Percentiles rank a stretch among this genome's conserved stretches.
phyloP scores from a whole-genome alignment of 2,888 invertebrate species.

The Heliothis peltigera region DNA sequence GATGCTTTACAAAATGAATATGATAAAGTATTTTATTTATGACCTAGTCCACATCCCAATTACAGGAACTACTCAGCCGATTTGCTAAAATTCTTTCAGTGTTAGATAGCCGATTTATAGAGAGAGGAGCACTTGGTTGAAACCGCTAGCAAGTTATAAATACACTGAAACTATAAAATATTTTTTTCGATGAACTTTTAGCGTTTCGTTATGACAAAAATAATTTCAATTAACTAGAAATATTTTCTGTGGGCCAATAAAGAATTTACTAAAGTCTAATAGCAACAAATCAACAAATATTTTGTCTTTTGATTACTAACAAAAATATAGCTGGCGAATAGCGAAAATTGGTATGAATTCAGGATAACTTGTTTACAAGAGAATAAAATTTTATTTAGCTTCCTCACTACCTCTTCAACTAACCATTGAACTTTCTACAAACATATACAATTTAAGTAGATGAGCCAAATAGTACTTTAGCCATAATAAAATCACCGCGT shows the following conservation, averaged over 20 bases:
- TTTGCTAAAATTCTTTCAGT: no score
- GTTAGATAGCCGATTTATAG: no score
- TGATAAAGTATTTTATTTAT: no score
- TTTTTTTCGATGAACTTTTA: no score
- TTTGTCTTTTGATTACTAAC: not conserved
- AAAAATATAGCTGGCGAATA: no score
- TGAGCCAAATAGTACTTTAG: constrained; percentile 40
- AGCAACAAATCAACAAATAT: not conserved
- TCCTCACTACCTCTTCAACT: constrained; percentile 39
- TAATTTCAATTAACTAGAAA: not conserved
- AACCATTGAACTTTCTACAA: constrained; percentile 53
- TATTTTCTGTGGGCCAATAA: not conserved
- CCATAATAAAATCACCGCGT: constrained; percentile 55
- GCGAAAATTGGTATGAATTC: constrained; percentile 16
- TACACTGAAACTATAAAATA: no score
- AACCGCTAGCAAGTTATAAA: no score
- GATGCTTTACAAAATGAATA: no score
- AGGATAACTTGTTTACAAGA: constrained; percentile 22
- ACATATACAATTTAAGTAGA: constrained; percentile 42
- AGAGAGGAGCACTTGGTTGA: no score
- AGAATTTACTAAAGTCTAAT: not conserved
- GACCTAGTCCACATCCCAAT: no score
- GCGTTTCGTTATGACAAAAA: not conserved
- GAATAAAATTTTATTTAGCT: constrained; percentile 15
- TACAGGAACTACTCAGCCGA: no score